Percentiles rank a stretch among this genome's conserved stretches.
These are phyloP conservation scores for Cynaeus angustus DNA, from an alignment of 2,888 invertebrate genomes.

Conservation along the genomic window DNA sequence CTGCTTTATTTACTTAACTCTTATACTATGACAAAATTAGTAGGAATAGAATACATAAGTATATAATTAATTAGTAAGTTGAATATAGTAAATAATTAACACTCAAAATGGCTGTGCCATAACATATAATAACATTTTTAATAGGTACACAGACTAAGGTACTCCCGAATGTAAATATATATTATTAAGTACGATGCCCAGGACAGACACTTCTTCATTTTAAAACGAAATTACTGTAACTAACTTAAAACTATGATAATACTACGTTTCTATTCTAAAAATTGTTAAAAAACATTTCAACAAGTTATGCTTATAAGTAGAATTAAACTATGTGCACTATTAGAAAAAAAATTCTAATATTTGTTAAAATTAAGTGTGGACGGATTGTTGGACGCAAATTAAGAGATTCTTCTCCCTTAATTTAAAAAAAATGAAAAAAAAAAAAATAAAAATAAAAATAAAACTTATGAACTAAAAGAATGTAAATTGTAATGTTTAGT, in stretches of 20 bases:
- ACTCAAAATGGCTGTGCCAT: conserved; percentile 4
- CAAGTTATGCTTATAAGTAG: neutral
- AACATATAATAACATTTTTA: neutral
- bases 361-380: conserved; percentile 51
- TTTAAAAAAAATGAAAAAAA: conserved; percentile 50
- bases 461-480: conserved; percentile 38
- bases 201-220: conserved; percentile 5
- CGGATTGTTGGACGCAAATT: conserved; percentile 57
- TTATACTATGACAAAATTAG: no score
- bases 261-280: no score
- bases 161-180: neutral
- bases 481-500: neutral
- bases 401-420: conserved; percentile 50
- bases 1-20: no score
- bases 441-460: conserved; percentile 48
- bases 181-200: conserved; percentile 34
- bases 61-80: no score
- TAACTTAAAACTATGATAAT: no score
- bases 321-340: conserved; percentile 1
- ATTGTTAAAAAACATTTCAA: neutral
- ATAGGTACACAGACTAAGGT: neutral
- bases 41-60: no score
- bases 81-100: neutral
- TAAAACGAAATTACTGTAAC: no score
- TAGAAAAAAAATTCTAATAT: conserved; percentile 34